Evolutionary conservation across 2,113 vertebrate species (phyloP).

Genomic region (Vimba vimba): DNA sequence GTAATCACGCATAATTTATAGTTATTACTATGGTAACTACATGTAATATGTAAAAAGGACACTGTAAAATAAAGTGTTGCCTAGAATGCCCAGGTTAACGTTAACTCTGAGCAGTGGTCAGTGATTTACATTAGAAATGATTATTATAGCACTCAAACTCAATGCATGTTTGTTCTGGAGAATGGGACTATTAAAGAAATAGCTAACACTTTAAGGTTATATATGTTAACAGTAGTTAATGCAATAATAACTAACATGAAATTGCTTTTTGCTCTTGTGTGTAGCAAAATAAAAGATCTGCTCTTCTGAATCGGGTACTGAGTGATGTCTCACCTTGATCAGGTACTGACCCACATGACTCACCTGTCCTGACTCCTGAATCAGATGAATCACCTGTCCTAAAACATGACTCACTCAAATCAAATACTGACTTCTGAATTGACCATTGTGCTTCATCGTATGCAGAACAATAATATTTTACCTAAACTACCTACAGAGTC

Average conservation of each 20-base stretch:
- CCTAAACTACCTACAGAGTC: background rate
- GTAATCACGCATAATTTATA: too few relatives aligned
- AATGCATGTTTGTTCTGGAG: background rate
- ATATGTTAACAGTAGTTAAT: background rate
- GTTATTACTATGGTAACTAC: too few relatives aligned
- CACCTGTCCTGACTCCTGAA: background rate
- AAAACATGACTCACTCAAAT: constrained; percentile 32
- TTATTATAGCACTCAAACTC: background rate
- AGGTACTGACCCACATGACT: background rate
- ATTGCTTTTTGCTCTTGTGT: background rate
- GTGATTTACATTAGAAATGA: background rate
- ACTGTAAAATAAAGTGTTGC: too few relatives aligned
- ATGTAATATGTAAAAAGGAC: too few relatives aligned
- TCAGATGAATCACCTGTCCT: background rate
- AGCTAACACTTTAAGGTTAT: background rate
- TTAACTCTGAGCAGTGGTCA: constrained; percentile 1
- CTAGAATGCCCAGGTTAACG: background rate
- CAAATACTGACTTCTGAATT: background rate
- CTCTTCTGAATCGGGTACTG: background rate
- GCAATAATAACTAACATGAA: background rate
- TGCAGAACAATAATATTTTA: background rate
- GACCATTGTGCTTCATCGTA: background rate
- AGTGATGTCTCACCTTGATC: constrained; percentile 28
- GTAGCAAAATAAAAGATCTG: background rate
- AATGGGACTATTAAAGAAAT: background rate